phyloP scores from a whole-genome alignment of 2,888 invertebrate species.

The Troides oblongomaculatus region DNA sequence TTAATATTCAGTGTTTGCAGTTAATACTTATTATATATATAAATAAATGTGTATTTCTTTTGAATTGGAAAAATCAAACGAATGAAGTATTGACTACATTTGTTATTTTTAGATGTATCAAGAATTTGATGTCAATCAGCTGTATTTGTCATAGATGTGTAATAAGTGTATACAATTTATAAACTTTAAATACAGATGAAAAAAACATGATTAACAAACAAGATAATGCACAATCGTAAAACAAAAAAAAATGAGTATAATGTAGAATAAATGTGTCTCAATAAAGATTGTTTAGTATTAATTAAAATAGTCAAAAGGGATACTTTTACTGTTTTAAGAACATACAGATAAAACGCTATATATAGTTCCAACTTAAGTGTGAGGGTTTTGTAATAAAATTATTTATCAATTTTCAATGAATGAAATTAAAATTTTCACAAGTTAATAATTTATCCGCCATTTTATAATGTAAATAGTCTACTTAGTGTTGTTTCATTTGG shows the following conservation, averaged over 20 bases:
- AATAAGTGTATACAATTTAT: not conserved
- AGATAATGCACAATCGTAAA: too few species aligned
- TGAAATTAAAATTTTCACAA: not conserved
- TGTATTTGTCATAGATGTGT: not conserved
- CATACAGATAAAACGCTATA: not conserved
- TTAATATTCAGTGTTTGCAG: conserved; percentile 16
- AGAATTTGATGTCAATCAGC: not conserved
- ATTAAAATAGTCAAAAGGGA: too few species aligned
- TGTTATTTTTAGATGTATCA: not conserved
- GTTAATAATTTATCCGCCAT: conserved; percentile 17
- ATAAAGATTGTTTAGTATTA: too few species aligned
- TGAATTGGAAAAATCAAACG: not conserved
- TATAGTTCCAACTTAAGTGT: not conserved
- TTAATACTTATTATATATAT: not conserved
- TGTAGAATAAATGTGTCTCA: too few species aligned
- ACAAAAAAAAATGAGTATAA: too few species aligned
- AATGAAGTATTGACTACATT: not conserved
- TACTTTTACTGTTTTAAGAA: too few species aligned
- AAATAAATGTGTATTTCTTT: not conserved
- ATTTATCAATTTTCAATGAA: not conserved
- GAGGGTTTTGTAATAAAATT: not conserved
- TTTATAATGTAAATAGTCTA: conserved; percentile 47
- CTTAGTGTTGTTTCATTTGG: conserved; percentile 53
- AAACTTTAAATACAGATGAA: not conserved
- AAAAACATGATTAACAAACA: not conserved